Percentiles rank a stretch among this genome's conserved stretches.
phyloP scores from a whole-genome alignment of 1,140 invertebrate species.

The Drosophila littoralis region DNA sequence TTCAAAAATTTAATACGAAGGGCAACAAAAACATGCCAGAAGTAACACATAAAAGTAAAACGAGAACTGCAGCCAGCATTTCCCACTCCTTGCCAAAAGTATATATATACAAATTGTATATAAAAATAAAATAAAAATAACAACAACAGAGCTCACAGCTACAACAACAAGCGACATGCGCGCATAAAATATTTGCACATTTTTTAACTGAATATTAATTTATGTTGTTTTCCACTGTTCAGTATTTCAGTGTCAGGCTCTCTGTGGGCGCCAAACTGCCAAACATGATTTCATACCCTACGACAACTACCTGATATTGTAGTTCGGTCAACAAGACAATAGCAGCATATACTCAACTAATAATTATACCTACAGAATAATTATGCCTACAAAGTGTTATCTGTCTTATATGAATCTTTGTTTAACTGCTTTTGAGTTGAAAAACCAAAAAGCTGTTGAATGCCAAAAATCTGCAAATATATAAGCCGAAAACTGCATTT shows the following conservation, averaged over 20 bases:
- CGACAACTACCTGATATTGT: not conserved
- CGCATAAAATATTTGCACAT: conserved; percentile 70
- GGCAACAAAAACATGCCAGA: conserved; percentile 23
- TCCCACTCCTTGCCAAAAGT: conserved; percentile 8
- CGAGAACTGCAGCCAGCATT: conserved; percentile 3
- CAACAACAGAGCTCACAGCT: conserved; percentile 1
- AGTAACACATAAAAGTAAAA: conserved; percentile 40
- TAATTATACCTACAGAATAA: too few relatives aligned
- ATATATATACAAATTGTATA: conserved; percentile 15
- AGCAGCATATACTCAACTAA: too few relatives aligned
- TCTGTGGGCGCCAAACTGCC: conserved; percentile 19
- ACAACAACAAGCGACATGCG: conserved; percentile 40
- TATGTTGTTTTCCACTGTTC: conserved; percentile 61
- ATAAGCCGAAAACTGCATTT: too few relatives aligned
- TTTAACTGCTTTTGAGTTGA: too few relatives aligned
- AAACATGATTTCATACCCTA: conserved; percentile 15
- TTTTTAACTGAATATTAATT: conserved; percentile 79
- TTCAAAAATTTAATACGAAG: conserved; percentile 67
- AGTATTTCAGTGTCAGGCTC: conserved; percentile 17
- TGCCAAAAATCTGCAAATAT: too few relatives aligned
- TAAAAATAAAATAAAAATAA: not conserved
- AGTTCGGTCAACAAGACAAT: not conserved
- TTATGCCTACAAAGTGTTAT: too few relatives aligned
- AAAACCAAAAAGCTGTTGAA: too few relatives aligned
- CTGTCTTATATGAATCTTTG: too few relatives aligned